phyloP scores from a whole-genome alignment of 2,113 vertebrate genomes.

The Ammodytes dubius region DNA sequence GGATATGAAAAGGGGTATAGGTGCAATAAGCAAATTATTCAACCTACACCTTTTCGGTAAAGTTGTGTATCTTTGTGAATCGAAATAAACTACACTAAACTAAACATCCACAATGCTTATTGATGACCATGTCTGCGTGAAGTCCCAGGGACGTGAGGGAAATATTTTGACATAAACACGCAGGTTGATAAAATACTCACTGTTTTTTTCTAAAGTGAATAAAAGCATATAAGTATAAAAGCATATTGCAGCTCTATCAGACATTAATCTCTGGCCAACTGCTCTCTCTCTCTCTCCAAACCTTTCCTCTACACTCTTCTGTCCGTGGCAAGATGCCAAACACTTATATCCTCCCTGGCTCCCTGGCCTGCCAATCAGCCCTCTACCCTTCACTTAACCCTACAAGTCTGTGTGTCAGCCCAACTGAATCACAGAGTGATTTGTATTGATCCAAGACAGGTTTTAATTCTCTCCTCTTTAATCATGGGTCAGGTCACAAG shows the following conservation, averaged over 20 bases:
- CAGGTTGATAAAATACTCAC: neutral
- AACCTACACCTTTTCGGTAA: too few relatives aligned
- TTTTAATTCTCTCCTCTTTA: neutral
- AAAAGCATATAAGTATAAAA: too few relatives aligned
- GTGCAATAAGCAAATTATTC: too few relatives aligned
- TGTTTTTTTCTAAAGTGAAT: neutral
- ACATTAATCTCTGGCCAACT: neutral
- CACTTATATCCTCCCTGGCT: constrained; percentile 23
- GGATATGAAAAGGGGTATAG: too few relatives aligned
- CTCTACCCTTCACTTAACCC: constrained; percentile 19
- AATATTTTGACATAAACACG: neutral
- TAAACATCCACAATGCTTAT: neutral
- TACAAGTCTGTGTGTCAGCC: constrained; percentile 1
- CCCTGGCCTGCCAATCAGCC: constrained; percentile 15
- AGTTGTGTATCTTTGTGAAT: too few relatives aligned
- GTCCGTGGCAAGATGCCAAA: constrained; percentile 12
- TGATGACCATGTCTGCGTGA: neutral
- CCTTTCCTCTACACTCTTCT: neutral
- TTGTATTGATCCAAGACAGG: constrained; percentile 23
- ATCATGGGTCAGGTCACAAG: neutral
- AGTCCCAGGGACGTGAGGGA: neutral
- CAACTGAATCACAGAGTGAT: neutral
- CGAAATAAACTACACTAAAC: too few relatives aligned
- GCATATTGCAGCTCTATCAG: neutral
- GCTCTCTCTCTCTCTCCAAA: neutral